Conservation (phyloP, 2,888 invertebrate genomes). For the Lepidonotus clava region DNA sequence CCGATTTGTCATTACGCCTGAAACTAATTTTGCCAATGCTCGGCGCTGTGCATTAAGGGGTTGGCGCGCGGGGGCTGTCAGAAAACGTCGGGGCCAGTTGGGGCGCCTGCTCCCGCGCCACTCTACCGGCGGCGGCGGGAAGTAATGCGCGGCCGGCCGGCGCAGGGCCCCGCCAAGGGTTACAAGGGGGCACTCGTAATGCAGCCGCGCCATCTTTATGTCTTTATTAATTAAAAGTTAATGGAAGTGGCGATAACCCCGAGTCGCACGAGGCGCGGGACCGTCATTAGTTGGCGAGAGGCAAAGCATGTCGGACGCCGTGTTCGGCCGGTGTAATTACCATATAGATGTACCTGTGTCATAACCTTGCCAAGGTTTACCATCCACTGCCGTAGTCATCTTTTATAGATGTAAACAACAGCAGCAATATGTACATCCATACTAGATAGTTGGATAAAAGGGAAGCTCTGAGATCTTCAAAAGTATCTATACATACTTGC, state of each 20-base stretch:
- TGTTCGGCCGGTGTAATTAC: conserved; percentile 22
- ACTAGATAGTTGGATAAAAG: too few species aligned
- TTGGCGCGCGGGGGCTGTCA: neutral
- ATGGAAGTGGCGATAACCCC: conserved; percentile 45
- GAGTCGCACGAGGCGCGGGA: neutral
- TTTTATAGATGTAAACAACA: too few species aligned
- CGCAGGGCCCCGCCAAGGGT: neutral
- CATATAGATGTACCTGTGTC: conserved; percentile 22
- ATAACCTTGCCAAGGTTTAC: too few species aligned
- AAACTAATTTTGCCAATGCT: conserved; percentile 34
- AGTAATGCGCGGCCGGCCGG: neutral
- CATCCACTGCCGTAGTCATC: too few species aligned
- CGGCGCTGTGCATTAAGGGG: conserved; percentile 16
- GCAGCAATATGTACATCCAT: too few species aligned
- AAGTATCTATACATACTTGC: too few species aligned
- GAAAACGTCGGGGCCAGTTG: neutral
- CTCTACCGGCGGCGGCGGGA: neutral
- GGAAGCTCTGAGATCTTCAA: too few species aligned
- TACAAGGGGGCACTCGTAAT: conserved; percentile 34
- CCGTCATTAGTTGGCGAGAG: conserved; percentile 3
- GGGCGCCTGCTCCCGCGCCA: neutral
- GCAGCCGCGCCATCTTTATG: conserved; percentile 46
- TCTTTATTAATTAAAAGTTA: conserved; percentile 51
- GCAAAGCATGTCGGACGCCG: neutral
- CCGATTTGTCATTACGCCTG: conserved; percentile 34